Base-by-base conservation (phyloP, 1,140 invertebrate genomes). In the Dreissena rostriformis region DNA sequence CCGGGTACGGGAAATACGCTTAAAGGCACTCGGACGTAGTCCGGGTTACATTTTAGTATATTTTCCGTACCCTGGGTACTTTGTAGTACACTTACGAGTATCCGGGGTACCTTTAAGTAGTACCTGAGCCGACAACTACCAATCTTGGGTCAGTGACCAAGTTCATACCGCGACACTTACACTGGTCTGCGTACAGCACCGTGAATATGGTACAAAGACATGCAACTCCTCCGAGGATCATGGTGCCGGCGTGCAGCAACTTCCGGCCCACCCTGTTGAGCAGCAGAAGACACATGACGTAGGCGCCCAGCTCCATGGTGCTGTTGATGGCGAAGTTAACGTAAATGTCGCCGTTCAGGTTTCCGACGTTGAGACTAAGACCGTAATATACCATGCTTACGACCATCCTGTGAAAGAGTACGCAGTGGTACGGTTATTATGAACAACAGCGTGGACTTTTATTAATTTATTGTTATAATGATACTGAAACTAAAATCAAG, bases 231-330 rank as follows among this genome's bases (percentile, higher is more conserved):
- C 86, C 88, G 22, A 89, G 24, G 28, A 87, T 63, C 87, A 90
- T 87, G 11, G 49, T 72, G 5, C 55, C 26, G 4, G 49, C 53
- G 22, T 87, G 82, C 14, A 87, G 75, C 17, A 51, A 53, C 29
- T 86, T 86, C 39, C 90, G 80, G 1, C 90, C 90, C 7, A 88
- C 39, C 28, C 83, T 76, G 26, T 89, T 82, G 17, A 90, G 67
- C 8, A 86, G 28, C 14, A 96, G 92, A 17, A 88, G 24, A 2
- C 96, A 93, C 86, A 96, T 95, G 0, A 93, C 93, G 88, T 97
- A 96, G 1, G 95, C 96, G 0, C 96, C 96, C 79, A 97, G 93
- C 93, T 97, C 97, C 5, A 97, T 96, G 4, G 95, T 91, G 1
- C 96, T 96, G n/a, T 68, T 73, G 1, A 91, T 63, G 14, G 84